phyloP scores from a whole-genome alignment of 2,113 vertebrate genomes.

The Corynorhinus townsendii region DNA sequence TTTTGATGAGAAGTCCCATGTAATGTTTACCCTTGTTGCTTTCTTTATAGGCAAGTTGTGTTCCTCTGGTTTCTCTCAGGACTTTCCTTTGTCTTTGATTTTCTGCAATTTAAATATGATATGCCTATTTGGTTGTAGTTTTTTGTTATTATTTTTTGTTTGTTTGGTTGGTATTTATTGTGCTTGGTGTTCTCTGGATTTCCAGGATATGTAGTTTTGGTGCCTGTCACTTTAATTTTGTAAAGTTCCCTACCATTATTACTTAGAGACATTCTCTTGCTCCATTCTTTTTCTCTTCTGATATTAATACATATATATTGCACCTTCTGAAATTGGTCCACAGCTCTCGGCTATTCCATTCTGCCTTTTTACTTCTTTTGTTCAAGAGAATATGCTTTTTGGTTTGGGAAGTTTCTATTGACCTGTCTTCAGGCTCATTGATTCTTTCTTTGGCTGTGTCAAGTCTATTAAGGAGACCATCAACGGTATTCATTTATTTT shows the following conservation, averaged over 20 bases:
- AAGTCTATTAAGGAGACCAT: background rate
- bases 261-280: background rate
- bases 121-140: background rate
- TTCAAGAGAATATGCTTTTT: background rate
- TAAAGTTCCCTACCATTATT: background rate
- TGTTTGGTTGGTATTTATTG: background rate
- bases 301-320: background rate
- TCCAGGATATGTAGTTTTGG: background rate
- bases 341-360: background rate
- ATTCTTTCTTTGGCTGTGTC: background rate
- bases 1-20: background rate
- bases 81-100: background rate
- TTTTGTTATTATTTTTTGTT: background rate
- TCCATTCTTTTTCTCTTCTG: background rate
- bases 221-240: background rate
- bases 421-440: background rate
- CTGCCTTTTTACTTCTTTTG: background rate
- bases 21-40: background rate
- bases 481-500: background rate
- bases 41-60: background rate
- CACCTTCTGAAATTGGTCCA: background rate
- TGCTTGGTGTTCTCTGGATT: background rate
- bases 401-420: background rate
- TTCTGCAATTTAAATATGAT: background rate
- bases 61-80: background rate